Conservation (phyloP, 2,797 vertebrate species). For the Coluber constrictor region DNA sequence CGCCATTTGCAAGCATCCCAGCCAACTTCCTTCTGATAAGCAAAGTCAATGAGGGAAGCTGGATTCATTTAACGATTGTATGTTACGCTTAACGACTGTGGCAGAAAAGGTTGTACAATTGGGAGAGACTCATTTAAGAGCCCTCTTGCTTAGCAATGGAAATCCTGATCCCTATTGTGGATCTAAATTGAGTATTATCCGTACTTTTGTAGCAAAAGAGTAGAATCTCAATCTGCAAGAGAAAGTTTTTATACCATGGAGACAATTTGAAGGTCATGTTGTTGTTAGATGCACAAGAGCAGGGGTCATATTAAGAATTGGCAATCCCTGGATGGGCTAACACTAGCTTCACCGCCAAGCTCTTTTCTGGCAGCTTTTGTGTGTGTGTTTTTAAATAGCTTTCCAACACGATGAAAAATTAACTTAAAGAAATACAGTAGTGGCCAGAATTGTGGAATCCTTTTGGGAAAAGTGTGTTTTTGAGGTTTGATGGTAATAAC, state of each 20-base stretch:
- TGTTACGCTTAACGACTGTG: not conserved
- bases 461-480: too few relatives aligned
- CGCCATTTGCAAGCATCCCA: not conserved
- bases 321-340: not conserved
- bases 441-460: too few relatives aligned
- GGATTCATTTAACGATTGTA: not conserved
- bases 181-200: too few relatives aligned
- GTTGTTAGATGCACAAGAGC: not conserved
- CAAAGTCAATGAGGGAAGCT: not conserved
- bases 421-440: not conserved
- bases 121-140: too few relatives aligned
- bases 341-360: not conserved
- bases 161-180: not conserved
- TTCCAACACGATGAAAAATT: not conserved
- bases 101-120: too few relatives aligned
- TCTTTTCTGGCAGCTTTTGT: not conserved
- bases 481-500: too few relatives aligned
- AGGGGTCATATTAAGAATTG: not conserved
- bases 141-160: not conserved
- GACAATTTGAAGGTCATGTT: not conserved
- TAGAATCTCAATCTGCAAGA: not conserved
- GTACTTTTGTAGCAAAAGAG: not conserved
- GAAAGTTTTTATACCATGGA: not conserved
- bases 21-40: not conserved
- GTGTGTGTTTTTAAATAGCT: not conserved